Conservation (phyloP, 2,888 invertebrate genomes). For the Bibio marci region DNA sequence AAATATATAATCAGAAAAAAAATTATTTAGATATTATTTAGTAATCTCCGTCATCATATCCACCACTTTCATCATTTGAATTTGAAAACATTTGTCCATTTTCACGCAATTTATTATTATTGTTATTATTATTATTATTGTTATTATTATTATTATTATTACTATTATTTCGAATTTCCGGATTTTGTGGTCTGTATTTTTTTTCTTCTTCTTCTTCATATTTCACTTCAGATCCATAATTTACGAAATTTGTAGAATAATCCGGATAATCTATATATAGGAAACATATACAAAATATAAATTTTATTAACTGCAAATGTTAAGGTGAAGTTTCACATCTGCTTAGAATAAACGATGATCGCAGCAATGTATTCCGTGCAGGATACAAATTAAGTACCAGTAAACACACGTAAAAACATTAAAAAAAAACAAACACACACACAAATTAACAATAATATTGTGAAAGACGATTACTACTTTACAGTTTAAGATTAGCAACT, state of each 20-base stretch:
- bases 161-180: conserved; percentile 13
- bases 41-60: conserved; percentile 4
- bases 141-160: no score
- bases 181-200: conserved; percentile 48
- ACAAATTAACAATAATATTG: no score
- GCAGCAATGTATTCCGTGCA: background rate
- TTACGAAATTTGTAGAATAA: conserved; percentile 40
- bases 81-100: background rate
- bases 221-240: conserved; percentile 33
- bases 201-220: conserved; percentile 50
- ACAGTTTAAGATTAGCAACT: conserved; percentile 21
- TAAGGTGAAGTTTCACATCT: background rate
- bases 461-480: conserved; percentile 28
- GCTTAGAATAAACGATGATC: background rate
- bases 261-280: conserved; percentile 50
- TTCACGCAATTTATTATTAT: background rate
- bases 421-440: no score
- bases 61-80: background rate
- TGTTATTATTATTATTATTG: no score
- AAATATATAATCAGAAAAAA: no score
- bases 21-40: no score
- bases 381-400: background rate
- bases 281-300: conserved; percentile 7
- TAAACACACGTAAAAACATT: background rate
- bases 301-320: background rate